Conservation (phyloP, 2,888 invertebrate genomes). For the Prosapia bicincta region DNA sequence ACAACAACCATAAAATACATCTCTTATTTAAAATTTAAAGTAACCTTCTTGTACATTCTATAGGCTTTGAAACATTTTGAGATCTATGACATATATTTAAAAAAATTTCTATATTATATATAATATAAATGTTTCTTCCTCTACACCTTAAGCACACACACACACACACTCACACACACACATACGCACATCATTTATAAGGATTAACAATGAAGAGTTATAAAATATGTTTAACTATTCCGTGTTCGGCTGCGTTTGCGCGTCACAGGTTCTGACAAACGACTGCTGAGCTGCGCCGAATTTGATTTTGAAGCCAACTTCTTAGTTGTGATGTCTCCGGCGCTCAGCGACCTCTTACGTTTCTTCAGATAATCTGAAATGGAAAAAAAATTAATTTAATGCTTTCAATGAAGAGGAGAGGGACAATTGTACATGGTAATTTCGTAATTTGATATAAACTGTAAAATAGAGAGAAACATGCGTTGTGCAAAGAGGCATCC, state of each 20-base stretch:
- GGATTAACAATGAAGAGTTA: background rate
- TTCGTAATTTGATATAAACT: too few species aligned
- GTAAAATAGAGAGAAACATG: too few species aligned
- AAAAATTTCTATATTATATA: background rate
- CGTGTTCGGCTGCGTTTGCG: slow-evolving; percentile 12
- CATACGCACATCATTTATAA: background rate
- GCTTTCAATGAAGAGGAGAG: too few species aligned
- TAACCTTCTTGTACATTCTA: background rate
- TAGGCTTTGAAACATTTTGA: slow-evolving; percentile 2
- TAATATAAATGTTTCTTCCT: background rate
- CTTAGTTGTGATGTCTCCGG: slow-evolving; percentile 11
- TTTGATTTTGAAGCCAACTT: slow-evolving; percentile 6
- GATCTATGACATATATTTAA: background rate
- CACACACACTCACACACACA: too few species aligned
- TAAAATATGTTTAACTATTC: background rate
- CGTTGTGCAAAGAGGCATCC: too few species aligned
- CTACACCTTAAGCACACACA: background rate
- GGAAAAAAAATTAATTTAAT: background rate
- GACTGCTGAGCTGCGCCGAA: background rate
- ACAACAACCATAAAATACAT: background rate
- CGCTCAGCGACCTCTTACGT: slow-evolving; percentile 20
- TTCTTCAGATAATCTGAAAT: slow-evolving; percentile 17
- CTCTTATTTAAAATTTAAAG: background rate
- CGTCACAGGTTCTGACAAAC: background rate
- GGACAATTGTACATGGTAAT: too few species aligned